Evolutionary conservation across 1,140 invertebrate genomes (phyloP).

Genomic region (Schlechtendalia chinensis): DNA sequence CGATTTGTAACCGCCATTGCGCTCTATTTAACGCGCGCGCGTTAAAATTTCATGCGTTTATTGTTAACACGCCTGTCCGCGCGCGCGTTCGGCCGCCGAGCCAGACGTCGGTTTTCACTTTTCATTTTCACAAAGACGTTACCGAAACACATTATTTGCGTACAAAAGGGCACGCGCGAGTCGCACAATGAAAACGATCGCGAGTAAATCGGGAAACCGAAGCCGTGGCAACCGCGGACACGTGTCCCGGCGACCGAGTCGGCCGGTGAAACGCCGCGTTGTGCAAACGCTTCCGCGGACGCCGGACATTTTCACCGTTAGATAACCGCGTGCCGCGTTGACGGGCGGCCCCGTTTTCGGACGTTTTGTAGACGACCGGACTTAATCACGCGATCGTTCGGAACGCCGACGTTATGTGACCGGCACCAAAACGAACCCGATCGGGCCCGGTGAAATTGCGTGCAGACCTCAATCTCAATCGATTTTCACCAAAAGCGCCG

Average conservation of each 20-base stretch:
- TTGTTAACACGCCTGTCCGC: slow-evolving; percentile 21
- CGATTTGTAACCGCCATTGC: slow-evolving; percentile 34
- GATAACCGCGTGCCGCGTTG: background rate
- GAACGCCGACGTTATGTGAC: background rate
- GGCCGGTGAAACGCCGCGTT: too few relatives aligned
- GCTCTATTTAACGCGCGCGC: slow-evolving; percentile 41
- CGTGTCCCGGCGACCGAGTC: too few relatives aligned
- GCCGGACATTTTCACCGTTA: slow-evolving; percentile 27
- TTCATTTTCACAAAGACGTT: slow-evolving; percentile 37
- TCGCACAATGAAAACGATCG: background rate
- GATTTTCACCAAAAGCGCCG: slow-evolving; percentile 11
- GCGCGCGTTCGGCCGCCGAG: background rate
- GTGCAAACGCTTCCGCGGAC: background rate
- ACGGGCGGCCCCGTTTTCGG: background rate
- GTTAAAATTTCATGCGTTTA: slow-evolving; percentile 31
- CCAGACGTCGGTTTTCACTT: slow-evolving; percentile 42
- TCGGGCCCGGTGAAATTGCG: background rate
- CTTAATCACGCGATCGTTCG: background rate
- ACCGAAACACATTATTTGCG: background rate
- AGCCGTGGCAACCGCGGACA: too few relatives aligned
- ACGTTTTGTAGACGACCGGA: background rate
- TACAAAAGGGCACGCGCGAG: background rate
- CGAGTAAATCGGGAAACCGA: background rate
- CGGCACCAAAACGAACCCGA: background rate
- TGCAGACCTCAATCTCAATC: background rate